Evolutionary conservation across 1,140 invertebrate species (phyloP).

Genomic region (Phymorhynchus buccinoides): DNA sequence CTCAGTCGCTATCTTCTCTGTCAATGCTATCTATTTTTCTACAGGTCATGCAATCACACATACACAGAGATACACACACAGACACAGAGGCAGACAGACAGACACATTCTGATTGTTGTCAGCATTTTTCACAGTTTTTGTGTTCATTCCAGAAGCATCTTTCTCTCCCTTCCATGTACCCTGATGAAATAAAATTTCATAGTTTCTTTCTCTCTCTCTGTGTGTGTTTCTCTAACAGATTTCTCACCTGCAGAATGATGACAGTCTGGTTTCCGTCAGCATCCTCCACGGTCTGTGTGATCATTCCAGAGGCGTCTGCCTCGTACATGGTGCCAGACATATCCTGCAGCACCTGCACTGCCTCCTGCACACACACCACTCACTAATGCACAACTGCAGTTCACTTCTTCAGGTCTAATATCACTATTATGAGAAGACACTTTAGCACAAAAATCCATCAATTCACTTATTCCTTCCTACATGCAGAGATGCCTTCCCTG

Average conservation of each 20-base stretch:
- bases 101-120: no score
- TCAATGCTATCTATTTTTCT: neutral
- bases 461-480: neutral
- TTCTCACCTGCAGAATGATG: conserved; percentile 65
- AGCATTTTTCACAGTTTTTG: no score
- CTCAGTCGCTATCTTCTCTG: no score
- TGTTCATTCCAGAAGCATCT: no score
- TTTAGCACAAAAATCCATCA: neutral
- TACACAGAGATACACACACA: neutral
- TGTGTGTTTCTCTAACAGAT: neutral
- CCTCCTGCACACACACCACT: conserved; percentile 47
- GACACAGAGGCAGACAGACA: neutral
- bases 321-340: conserved; percentile 50
- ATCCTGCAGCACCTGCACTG: conserved; percentile 62
- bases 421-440: neutral
- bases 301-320: conserved; percentile 35
- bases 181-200: neutral
- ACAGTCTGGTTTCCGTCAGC: conserved; percentile 60
- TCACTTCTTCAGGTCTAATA: neutral
- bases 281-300: conserved; percentile 50
- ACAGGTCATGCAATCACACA: neutral
- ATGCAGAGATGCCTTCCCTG: no score
- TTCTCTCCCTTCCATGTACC: no score
- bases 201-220: neutral
- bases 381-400: neutral